phyloP scores from a whole-genome alignment of 2,113 vertebrate species.

The Nipponia nippon region DNA sequence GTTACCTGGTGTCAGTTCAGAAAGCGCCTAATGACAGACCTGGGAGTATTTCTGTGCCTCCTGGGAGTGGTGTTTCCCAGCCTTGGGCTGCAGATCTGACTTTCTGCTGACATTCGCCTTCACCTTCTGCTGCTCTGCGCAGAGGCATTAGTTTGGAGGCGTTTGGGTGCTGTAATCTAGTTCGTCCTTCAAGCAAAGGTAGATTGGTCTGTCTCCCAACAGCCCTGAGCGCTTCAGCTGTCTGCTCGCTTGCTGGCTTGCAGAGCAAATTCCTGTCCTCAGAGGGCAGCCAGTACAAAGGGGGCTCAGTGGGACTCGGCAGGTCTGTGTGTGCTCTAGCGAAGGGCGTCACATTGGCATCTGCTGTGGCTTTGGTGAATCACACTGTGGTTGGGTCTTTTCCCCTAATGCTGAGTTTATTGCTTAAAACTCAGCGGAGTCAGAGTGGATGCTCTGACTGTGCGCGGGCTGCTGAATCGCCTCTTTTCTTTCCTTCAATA shows the following conservation, averaged over 20 bases:
- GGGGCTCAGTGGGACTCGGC: background rate
- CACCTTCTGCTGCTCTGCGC: background rate
- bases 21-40: background rate
- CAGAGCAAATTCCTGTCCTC: background rate
- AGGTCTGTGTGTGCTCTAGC: background rate
- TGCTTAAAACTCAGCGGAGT: background rate
- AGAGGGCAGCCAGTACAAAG: background rate
- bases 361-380: background rate
- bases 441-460: background rate
- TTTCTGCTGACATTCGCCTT: background rate
- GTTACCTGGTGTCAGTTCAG: background rate
- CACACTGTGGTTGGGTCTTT: background rate
- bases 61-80: background rate
- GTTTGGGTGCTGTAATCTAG: background rate
- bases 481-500: constrained; percentile 62
- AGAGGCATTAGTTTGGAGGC: background rate
- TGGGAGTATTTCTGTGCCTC: background rate
- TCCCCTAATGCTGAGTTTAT: background rate
- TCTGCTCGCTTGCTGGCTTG: background rate
- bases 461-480: background rate
- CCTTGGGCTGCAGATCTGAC: background rate
- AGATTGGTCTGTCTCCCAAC: background rate
- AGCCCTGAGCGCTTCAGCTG: background rate
- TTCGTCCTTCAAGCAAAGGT: background rate
- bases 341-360: background rate